phyloP scores from a whole-genome alignment of 2,797 vertebrate species.

The Anniella stebbinsi region DNA sequence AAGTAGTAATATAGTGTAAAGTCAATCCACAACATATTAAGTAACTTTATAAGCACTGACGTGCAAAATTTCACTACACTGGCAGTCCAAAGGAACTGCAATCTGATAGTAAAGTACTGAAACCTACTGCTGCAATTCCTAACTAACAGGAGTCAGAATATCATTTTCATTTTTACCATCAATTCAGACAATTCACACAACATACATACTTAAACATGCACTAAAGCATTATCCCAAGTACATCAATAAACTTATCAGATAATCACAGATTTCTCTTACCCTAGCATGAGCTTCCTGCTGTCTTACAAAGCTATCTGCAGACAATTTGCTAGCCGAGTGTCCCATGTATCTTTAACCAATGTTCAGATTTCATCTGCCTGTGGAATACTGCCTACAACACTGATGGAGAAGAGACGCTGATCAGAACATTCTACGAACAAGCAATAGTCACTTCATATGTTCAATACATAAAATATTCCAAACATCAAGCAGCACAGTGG shows the following conservation, averaged over 20 bases:
- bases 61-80: background rate
- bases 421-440: slow-evolving; percentile 2
- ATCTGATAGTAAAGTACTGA: background rate
- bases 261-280: slow-evolving; percentile 76
- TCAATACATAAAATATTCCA: background rate
- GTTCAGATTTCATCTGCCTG: slow-evolving; percentile 96
- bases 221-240: background rate
- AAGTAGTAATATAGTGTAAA: background rate
- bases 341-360: slow-evolving; percentile 96
- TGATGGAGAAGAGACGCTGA: slow-evolving; percentile 59
- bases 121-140: background rate
- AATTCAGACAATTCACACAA: slow-evolving; percentile 3
- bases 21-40: background rate
- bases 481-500: background rate
- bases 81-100: background rate
- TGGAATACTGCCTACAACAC: slow-evolving; percentile 96
- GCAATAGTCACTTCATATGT: background rate
- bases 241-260: background rate
- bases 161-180: background rate
- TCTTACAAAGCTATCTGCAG: slow-evolving; percentile 93
- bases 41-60: background rate
- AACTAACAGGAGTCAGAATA: background rate
- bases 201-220: background rate
- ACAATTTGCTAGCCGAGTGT: slow-evolving; percentile 94
- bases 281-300: slow-evolving; percentile 95